Evolutionary conservation across 2,888 invertebrate species (phyloP), one percentile per base, ranked within the genome.

Genomic region (Papilio gigon): DNA sequence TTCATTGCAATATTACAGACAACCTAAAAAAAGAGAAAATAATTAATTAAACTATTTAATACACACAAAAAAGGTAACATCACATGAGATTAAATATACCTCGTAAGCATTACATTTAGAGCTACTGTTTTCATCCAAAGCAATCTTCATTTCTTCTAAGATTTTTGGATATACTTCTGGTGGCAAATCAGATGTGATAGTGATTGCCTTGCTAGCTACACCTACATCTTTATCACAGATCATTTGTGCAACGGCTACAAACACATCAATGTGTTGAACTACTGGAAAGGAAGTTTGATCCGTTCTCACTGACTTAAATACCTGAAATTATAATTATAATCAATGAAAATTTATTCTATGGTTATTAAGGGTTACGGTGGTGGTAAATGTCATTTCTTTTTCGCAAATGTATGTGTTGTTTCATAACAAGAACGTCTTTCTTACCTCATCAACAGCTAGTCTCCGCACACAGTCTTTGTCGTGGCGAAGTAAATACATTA

Each of bases 61-160:
- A 40, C 14, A 40, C 4, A 14, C n/a, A 42, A 6, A 42, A 17
- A 42, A 4, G n/a, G 5, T 42, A 6, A 1, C 2, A 6, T 35
- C 35, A 42, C 6, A 17, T 17, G 5, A 42, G 30, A n/a, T 35
- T 11, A 20, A 25, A 74, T 47, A 74, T 80, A 94, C 94, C 92
- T 96, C 95, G 86, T 94, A 95, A 65, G 95, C 93, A 80, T 96
- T 93, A 79, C 95, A 95, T 75, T 94, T 93, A 65, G 94, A 86
- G 63, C 93, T 92, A 73, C 94, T 94, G 77, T 88, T 93, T 71
- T 88, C 88, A 17, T 90, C 82, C 77, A 95, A 85, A 12, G 94
- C 89, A 72, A 93, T 92, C 71, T 93, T 91, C 78, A 95, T 90
- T 74, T 93, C 90, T 25, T 93, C 87, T 62, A 95, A 78, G 11